Evolutionary conservation across 2,888 invertebrate species (phyloP).

Genomic region (Polyommatus icarus): DNA sequence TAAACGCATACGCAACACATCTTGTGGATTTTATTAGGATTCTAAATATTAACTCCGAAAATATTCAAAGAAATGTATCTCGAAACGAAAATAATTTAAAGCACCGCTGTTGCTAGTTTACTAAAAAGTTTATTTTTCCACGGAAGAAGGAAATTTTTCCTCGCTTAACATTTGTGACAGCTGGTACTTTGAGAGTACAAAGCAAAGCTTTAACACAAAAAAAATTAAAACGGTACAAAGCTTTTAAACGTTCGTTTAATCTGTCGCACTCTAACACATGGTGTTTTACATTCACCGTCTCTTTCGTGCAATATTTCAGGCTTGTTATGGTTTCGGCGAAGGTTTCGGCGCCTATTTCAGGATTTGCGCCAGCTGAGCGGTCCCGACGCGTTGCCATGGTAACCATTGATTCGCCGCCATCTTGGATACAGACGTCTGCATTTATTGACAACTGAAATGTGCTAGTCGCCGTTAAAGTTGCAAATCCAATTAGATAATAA

Average conservation of each 20-base stretch:
- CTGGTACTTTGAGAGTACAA: neutral
- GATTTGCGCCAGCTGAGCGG: slow-evolving; percentile 62
- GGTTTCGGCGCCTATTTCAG: slow-evolving; percentile 51
- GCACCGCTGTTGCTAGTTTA: neutral
- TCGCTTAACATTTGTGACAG: neutral
- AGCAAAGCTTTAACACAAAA: neutral
- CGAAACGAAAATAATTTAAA: neutral
- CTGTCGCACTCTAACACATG: slow-evolving; percentile 36
- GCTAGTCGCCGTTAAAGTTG: neutral
- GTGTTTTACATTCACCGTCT: slow-evolving; percentile 34
- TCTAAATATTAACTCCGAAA: too few species aligned
- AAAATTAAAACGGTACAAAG: slow-evolving; percentile 23
- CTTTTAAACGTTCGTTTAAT: slow-evolving; percentile 34
- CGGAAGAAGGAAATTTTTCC: neutral
- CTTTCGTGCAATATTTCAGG: slow-evolving; percentile 39
- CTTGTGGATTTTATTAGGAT: too few species aligned
- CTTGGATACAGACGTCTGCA: slow-evolving; percentile 73
- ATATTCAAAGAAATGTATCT: too few species aligned
- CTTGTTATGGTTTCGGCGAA: slow-evolving; percentile 59
- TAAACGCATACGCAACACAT: too few species aligned
- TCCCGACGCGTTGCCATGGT: slow-evolving; percentile 69
- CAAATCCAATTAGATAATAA: neutral
- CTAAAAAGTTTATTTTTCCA: neutral
- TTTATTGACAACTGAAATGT: slow-evolving; percentile 42
- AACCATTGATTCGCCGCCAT: slow-evolving; percentile 74